Evolutionary conservation across 2,888 invertebrate genomes (phyloP), one percentile per base, ranked within the genome.

Genomic region (Muschampia plurimacula): DNA sequence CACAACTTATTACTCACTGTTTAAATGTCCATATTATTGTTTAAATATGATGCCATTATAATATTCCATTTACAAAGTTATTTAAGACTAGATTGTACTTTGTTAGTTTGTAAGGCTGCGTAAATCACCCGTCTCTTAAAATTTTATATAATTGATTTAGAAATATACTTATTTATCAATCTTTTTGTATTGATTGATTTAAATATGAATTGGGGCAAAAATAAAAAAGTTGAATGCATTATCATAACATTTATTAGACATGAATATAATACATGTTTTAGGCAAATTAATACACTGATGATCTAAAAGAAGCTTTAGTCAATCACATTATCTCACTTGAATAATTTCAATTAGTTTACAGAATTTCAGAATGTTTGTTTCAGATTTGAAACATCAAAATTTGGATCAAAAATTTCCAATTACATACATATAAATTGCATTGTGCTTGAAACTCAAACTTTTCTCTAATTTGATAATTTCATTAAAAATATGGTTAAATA

Each of bases 101-200:
- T 86, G 84, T 83, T 91, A 91, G 89, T 79, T 79, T 80, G 72
- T 93, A 93, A 93, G 92, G 77, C 90, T 90, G 89, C 91, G 88
- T 93, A 92, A 92, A 93, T 93, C 93, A 92, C 94, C 94, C 93
- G 93, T 94, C 93, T 94, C 88, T 93, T 92, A 87, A 94, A 93
- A 87, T 93, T 94, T 94, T 94, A 93, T 94, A 94, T 93, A 89
- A 94, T 91, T 91, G 92, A 94, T 89, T 89, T 94, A 93, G 94
- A 93, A 91, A 92, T 93, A 94, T 94, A 94, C 92, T 93, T 94
- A 94, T 94, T 94, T 94, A 94, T 94, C 92, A 92, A 85, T 86
- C 87, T 87, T 90, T 89, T 90, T 89, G 88, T 89, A 90, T 89
- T 90, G 86, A 90, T 88, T 92, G 83, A 90, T 89, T 92, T 91